Conservation (phyloP, 2,888 invertebrate species). For the Achlya flavicornis region DNA sequence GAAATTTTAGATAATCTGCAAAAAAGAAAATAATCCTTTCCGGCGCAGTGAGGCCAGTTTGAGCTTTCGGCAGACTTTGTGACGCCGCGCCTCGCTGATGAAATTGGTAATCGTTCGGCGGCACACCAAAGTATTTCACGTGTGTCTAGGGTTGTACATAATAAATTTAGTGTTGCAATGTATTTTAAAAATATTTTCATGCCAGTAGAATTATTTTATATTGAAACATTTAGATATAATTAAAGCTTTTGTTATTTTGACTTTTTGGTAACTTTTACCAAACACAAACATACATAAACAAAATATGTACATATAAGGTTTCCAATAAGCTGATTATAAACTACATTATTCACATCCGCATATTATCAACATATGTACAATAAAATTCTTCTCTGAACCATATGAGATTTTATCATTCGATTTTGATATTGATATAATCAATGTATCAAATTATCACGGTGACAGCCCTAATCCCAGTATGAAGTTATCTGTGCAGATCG, state of each 20-base stretch:
- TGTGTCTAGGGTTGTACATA: constrained; percentile 60
- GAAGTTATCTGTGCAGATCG: constrained; percentile 74
- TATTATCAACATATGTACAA: background rate
- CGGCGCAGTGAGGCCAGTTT: constrained; percentile 54
- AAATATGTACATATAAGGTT: background rate
- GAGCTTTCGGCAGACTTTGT: constrained; percentile 78
- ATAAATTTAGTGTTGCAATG: background rate
- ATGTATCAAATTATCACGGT: constrained; percentile 27
- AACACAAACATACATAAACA: too few relatives aligned
- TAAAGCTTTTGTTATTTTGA: background rate
- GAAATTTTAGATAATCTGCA: constrained; percentile 64
- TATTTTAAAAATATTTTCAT: too few relatives aligned
- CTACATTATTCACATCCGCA: background rate
- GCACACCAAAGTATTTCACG: constrained; percentile 54
- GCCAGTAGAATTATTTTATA: too few relatives aligned
- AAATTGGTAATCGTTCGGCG: constrained; percentile 71
- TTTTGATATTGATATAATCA: constrained; percentile 3
- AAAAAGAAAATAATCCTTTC: constrained; percentile 77
- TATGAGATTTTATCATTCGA: background rate
- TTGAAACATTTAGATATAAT: too few relatives aligned
- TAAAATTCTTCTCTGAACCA: background rate
- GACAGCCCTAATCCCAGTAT: constrained; percentile 64
- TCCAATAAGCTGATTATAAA: background rate
- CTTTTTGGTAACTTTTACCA: background rate
- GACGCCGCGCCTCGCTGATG: constrained; percentile 64